Percentiles rank a stretch among this genome's conserved stretches.
Conservation (phyloP, 2,888 invertebrate species). For the Cephus pygmeus region DNA sequence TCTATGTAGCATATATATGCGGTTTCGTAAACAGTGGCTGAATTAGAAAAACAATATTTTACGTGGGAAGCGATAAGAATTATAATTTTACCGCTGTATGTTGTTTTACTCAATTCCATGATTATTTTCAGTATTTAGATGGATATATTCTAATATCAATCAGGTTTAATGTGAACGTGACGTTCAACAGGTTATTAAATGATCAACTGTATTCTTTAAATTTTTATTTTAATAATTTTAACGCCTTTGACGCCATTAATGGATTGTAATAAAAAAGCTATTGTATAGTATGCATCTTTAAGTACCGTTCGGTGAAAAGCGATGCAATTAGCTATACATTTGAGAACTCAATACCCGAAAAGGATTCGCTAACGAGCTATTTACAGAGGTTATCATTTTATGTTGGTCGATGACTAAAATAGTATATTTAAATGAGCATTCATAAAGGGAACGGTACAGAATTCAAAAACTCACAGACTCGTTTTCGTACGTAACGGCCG, state of each 20-base stretch:
- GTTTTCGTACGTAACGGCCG: not conserved
- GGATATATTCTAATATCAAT: not conserved
- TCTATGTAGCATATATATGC: not conserved
- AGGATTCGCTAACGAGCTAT: not conserved
- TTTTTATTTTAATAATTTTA: not conserved
- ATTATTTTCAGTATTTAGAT: not conserved
- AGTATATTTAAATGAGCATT: not conserved
- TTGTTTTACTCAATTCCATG: not conserved
- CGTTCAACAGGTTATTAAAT: not conserved
- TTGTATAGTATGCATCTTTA: not conserved
- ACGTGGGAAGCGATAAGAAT: not conserved
- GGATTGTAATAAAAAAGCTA: not conserved
- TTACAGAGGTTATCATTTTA: not conserved
- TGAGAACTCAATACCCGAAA: not conserved
- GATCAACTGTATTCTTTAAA: not conserved
- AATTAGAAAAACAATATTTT: not conserved
- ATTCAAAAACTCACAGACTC: not conserved
- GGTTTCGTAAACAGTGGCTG: not conserved
- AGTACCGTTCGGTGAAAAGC: not conserved
- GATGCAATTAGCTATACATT: not conserved
- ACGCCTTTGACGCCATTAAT: not conserved
- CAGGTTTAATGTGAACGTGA: not conserved
- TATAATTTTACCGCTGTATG: not conserved
- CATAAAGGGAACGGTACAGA: not conserved
- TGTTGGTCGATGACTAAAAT: not conserved